phyloP scores from a whole-genome alignment of 2,113 vertebrate genomes.

The Caloenas nicobarica region DNA sequence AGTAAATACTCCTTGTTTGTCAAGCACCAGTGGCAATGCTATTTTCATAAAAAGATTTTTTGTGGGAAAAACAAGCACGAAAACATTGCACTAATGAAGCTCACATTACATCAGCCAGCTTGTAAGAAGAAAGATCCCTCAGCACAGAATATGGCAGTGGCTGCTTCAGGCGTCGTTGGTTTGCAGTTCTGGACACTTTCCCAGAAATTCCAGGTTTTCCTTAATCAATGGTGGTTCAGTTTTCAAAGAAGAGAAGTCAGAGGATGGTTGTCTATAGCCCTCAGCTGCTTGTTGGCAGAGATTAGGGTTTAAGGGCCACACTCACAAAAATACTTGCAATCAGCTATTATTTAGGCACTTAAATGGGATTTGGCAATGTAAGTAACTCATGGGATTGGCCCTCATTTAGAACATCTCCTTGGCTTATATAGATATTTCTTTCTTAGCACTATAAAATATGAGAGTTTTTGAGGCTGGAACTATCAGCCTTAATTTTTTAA shows the following conservation, averaged over 20 bases:
- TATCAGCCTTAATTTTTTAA: background rate
- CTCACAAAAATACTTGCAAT: background rate
- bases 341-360: background rate
- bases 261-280: background rate
- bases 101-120: background rate
- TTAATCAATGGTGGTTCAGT: background rate
- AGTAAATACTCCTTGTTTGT: background rate
- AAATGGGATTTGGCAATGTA: background rate
- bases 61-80: background rate
- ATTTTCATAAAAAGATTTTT: background rate
- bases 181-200: constrained; percentile 12
- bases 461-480: background rate
- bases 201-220: constrained; percentile 19
- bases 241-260: background rate
- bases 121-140: background rate
- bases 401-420: constrained; percentile 2
- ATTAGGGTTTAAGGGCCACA: background rate
- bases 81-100: background rate
- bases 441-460: background rate
- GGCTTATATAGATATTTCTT: background rate
- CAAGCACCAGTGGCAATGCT: background rate
- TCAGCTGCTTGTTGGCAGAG: background rate
- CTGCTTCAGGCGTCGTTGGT: background rate
- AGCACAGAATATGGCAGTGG: background rate
- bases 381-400: background rate